Evolutionary conservation across 2,888 invertebrate genomes (phyloP).

Genomic region (Rotaria sp.): DNA sequence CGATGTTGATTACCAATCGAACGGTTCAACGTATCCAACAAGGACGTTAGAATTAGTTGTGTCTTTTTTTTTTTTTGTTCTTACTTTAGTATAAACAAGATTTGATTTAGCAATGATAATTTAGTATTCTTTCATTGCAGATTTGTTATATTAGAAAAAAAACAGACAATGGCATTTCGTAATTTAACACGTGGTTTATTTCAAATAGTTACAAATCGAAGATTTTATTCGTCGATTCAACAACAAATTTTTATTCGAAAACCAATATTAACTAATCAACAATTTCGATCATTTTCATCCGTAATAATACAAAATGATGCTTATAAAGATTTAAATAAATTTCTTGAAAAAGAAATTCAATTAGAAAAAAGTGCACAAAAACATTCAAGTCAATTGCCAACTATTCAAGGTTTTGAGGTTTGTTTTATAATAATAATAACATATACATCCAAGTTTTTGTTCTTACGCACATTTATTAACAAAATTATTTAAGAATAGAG

Average conservation of each 20-base stretch:
- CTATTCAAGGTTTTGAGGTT: constrained; percentile 74
- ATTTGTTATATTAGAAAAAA: not conserved
- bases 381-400: constrained; percentile 66
- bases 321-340: constrained; percentile 66
- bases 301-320: not conserved
- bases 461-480: no score
- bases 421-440: no score
- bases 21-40: constrained; percentile 14
- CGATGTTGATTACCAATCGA: not conserved
- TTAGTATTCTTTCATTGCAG: constrained; percentile 5
- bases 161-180: not conserved
- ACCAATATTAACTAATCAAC: not conserved
- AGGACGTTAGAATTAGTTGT: not conserved
- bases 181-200: constrained; percentile 7
- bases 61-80: not conserved
- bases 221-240: not conserved
- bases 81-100: not conserved
- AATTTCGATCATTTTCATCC: not conserved
- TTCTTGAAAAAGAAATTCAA: constrained; percentile 82
- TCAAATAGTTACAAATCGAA: not conserved
- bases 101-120: not conserved
- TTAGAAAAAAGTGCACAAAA: constrained; percentile 72
- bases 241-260: not conserved
- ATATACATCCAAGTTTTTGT: no score
- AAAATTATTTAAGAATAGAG: no score